Evolutionary conservation across 2,888 invertebrate genomes (phyloP), one percentile per base, ranked within the genome.

Genomic region (Rhagium mordax): DNA sequence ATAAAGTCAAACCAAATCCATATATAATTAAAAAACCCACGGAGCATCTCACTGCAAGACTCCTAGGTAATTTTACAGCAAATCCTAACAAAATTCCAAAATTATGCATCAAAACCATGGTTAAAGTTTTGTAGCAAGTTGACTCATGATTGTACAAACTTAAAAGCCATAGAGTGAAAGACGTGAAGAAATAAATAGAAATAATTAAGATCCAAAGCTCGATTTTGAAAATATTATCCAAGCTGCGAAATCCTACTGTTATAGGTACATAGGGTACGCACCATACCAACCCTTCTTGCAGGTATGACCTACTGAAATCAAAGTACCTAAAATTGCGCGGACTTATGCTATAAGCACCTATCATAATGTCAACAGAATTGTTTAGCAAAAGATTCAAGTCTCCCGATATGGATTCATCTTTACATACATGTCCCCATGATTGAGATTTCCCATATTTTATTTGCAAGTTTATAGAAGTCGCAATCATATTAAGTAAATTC

Each of bases 241-340:
- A 29, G 55, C 72, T 59, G 29, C 64, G 60, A 53, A 72, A 68
- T 48, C 55, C 71, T 16, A 65, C 64, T 2, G 65, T 24, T 0
- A 29, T 16, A 1, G 70, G 72, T 33, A 68, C n/a, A 48, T 53
- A 29, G 0, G 75, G 75, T n/a, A 64, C 72, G 47, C 72, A 75
- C 71, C 70, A 69, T 33, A 59, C 47, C 6, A 75, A 15, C 0
- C 27, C 7, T 57, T 72, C 68, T 8, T 67, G 27, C 3, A 27
- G 20, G 55, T 70, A 75, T 13, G 67, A 62, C 4, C 29, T 21
- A 41, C 68, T 72, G 3, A 60, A 41, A 20, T 65, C 65, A 15
- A 72, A 65, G 20, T 65, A 16, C 13, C 18, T 10, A 21, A 27
- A 8, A 21, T 51, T 33, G 13, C 8, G 47, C 15, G 41, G 33